These are phyloP conservation scores for Gymnoscopelus microlampas DNA, from an alignment of 2,797 vertebrate genomes.

Conservation along the genomic window DNA sequence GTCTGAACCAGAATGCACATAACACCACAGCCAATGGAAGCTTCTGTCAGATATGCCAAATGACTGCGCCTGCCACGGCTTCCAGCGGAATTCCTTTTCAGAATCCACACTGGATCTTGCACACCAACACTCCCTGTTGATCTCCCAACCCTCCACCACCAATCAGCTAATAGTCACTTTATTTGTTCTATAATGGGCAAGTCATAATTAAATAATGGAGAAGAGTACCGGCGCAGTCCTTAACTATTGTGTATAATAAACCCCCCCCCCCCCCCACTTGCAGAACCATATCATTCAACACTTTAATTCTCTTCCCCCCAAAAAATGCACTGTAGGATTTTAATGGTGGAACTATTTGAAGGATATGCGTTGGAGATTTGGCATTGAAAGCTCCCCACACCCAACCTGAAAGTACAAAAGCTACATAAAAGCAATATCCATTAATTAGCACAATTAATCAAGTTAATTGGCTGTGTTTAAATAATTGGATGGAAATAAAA, in stretches of 20 bases:
- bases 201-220: slow-evolving; percentile 55
- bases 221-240: slow-evolving; percentile 18
- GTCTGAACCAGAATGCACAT: slow-evolving; percentile 22
- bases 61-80: slow-evolving; percentile 31
- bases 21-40: slow-evolving; percentile 29
- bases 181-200: slow-evolving; percentile 46
- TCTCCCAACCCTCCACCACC: slow-evolving; percentile 34
- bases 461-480: slow-evolving; percentile 70
- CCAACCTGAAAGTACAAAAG: slow-evolving; percentile 45
- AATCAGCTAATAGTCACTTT: slow-evolving; percentile 47
- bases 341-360: slow-evolving; percentile 14
- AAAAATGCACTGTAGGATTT: slow-evolving; percentile 21
- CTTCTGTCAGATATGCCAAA: slow-evolving; percentile 28
- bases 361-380: slow-evolving; percentile 31
- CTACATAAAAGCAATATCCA: slow-evolving; percentile 50
- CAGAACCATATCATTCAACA: slow-evolving; percentile 11
- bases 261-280: not conserved
- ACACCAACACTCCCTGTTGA: slow-evolving; percentile 36
- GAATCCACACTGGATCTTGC: slow-evolving; percentile 37
- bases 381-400: slow-evolving; percentile 21
- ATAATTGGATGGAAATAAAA: slow-evolving; percentile 68
- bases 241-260: not conserved
- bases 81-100: slow-evolving; percentile 44
- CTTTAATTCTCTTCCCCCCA: slow-evolving; percentile 20
- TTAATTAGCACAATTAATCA: slow-evolving; percentile 64